These are phyloP conservation scores for Neoarius graeffei DNA, from an alignment of 2,113 vertebrate genomes.

Conservation along the genomic window DNA sequence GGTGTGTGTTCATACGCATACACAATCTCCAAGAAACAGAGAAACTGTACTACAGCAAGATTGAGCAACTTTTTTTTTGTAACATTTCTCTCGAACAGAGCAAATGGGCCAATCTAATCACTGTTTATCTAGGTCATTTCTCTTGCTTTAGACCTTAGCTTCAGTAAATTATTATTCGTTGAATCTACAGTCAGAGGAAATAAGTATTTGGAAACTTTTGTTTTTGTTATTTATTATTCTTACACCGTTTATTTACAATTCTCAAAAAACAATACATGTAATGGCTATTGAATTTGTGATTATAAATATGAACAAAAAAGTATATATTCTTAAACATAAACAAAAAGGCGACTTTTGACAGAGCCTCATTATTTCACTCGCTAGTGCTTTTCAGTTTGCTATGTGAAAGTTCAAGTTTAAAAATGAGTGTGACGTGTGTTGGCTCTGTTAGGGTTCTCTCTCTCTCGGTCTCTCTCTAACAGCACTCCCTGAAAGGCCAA, in stretches of 20 bases:
- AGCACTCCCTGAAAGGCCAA: background rate
- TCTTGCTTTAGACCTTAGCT: constrained; percentile 24
- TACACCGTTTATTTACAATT: background rate
- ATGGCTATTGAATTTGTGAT: background rate
- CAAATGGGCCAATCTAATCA: constrained; percentile 17
- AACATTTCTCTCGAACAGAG: constrained; percentile 13
- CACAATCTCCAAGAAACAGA: constrained; percentile 18
- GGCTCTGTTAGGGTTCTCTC: background rate
- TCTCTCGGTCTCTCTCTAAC: background rate
- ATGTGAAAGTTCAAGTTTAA: too few relatives aligned
- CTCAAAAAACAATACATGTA: background rate
- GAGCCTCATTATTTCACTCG: background rate
- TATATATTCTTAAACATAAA: too few relatives aligned
- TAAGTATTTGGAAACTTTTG: constrained; percentile 2
- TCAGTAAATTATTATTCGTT: background rate
- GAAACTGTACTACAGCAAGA: background rate
- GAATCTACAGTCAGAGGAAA: background rate
- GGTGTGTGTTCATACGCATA: constrained; percentile 11
- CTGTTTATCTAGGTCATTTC: constrained; percentile 30
- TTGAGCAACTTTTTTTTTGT: constrained; percentile 9
- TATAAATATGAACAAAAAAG: background rate
- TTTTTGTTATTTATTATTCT: background rate
- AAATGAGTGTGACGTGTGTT: background rate
- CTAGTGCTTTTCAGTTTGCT: background rate
- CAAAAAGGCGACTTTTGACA: background rate